Evolutionary conservation across 2,113 vertebrate genomes (phyloP), one percentile per base, ranked within the genome.

Genomic region (Cololabis saira): DNA sequence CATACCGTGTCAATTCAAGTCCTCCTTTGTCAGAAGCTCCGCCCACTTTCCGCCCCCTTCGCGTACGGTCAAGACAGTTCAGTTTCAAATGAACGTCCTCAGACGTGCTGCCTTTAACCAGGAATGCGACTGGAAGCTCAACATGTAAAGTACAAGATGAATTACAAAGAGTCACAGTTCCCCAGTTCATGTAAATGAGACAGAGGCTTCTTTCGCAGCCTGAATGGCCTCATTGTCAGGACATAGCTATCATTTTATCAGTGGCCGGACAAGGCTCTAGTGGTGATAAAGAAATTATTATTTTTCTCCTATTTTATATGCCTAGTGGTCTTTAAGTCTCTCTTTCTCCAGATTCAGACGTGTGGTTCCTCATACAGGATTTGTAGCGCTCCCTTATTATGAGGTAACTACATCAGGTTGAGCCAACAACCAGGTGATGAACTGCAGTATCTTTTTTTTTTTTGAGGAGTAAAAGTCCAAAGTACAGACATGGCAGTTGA

Each of bases 101-200:
- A 67, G 76, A 80, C 64, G 61, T n/a, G 68, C 65, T 78, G 69
- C 47, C 15, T 22, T 73, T 18, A 13, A 53, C 48, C 61, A 14
- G 58, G 37, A 19, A 52, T 82, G 45, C 5, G 44, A 63, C 74
- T 67, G 50, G 52, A 81, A 61, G 74, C 67, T 61, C 16, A 48
- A 52, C 78, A 33, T 53, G 68, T 69, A 48, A 53, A 68, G 69
- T 58, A 47, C 51, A 67, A 61, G 13, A 71, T 59, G 71, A 75
- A 74, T 70, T 55, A 90, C 86, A 90, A 89, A 90, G 86, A 85
- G 76, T 86, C 83, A 72, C 86, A 89, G 87, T 90, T 86, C 66
- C 69, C 75, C 55, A 65, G 22, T 77, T 44, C 83, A 89, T 90
- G 88, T 85, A 91, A 91, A 91, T 91, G 85, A 86, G 86, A 77